Evolutionary conservation across 1,140 invertebrate genomes (phyloP), one percentile per base, ranked within the genome.

Genomic region (Drosophila sturtevanti): DNA sequence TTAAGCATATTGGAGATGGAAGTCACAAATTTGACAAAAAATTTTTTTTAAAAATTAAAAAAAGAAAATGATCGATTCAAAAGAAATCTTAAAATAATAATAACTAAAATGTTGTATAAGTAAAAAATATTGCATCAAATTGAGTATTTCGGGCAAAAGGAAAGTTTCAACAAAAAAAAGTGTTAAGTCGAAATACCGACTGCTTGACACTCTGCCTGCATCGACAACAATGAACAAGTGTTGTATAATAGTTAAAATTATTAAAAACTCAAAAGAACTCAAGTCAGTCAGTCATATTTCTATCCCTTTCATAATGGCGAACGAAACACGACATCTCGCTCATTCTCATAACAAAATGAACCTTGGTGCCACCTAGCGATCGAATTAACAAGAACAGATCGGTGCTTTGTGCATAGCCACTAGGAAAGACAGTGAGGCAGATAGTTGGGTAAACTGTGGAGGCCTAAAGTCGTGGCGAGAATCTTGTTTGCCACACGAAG

Each of bases 301-400:
- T 6, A 48, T 48, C 41, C 21, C 41, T 48, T 48, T 48, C 41
- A 48, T 48, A 48, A 48, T 48, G 41, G 41, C 41, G 4, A 48
- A 9, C 41, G 16, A 2, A 21, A 1, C 9, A 11, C 11, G 41
- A 16, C 18, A 48, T 48, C 16, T 21, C 41, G 7, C 16, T 11
- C 41, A 48, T 48, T 48, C 41, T 48, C 41, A 44, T 0, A 21
- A 3, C 0, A 48, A 48, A 21, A 1, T 21, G 41, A 16, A 48
- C 16, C 2, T 1, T 9, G 14, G 6, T 41, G 14, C 38, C 14
- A 14, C 5, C 38, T 16, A 41, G n/a, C 14, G 38, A 16, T 41
- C n/a, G 7, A 41, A 41, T 41, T 14, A n/a, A 14, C 1, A 38
- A n/a, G 1, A 12, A 38, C 37, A 1, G n/a, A 7, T 14, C n/a